Evolutionary conservation across 2,888 invertebrate genomes (phyloP).

Genomic region (Chesias legatella): DNA sequence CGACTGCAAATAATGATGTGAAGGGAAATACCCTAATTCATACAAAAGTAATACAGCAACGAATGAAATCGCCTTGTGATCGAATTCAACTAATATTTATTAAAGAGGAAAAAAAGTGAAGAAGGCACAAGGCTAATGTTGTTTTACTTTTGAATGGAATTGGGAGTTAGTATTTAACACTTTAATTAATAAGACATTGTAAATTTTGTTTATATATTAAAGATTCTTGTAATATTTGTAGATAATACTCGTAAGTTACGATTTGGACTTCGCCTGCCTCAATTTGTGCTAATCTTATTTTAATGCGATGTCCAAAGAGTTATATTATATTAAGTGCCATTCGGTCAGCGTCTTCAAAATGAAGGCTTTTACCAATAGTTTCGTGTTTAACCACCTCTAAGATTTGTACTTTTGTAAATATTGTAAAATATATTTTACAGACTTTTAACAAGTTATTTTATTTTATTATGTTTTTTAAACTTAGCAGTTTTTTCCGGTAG

Average conservation of each 20-base stretch:
- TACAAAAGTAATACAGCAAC: no score
- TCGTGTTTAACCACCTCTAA: constrained; percentile 47
- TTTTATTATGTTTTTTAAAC: no score
- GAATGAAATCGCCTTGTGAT: no score
- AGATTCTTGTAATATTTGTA: constrained; percentile 20
- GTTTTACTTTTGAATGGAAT: no score
- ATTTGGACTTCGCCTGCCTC: constrained; percentile 15
- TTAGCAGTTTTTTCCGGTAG: no score
- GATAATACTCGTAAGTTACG: constrained; percentile 19
- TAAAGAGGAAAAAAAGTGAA: no score
- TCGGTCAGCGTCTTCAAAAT: constrained; percentile 39
- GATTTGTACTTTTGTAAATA: constrained; percentile 37
- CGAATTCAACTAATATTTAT: no score
- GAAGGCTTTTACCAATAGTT: constrained; percentile 30
- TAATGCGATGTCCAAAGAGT: constrained; percentile 38
- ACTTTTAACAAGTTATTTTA: constrained; percentile 6
- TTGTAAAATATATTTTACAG: constrained; percentile 14
- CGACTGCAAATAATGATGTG: neutral
- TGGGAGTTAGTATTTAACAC: no score
- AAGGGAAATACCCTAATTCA: neutral
- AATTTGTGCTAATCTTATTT: constrained; percentile 38
- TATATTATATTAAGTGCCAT: constrained; percentile 49
- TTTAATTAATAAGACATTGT: no score
- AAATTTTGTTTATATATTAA: constrained; percentile 1
- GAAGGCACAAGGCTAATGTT: no score